A percentile compares a stretch with the other conserved stretches of the same genome.
These are phyloP conservation scores for Suillia variegata DNA, from an alignment of 2,888 invertebrate genomes.

Conservation along the genomic window DNA sequence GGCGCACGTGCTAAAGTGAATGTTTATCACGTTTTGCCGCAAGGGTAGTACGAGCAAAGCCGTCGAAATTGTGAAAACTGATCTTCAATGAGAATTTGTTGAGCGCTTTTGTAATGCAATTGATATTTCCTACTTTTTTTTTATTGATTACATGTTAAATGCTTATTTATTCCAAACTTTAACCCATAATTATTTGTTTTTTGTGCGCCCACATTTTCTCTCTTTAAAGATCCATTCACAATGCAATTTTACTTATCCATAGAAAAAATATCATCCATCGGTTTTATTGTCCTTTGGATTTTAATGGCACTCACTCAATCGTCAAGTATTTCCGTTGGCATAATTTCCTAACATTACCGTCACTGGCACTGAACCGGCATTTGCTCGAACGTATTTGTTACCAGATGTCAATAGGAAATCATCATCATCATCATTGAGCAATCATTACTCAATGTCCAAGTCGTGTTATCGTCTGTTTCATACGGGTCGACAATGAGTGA, in stretches of 20 bases:
- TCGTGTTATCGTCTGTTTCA: too few species aligned
- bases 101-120: too few species aligned
- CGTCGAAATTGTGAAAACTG: too few species aligned
- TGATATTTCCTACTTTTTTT: too few species aligned
- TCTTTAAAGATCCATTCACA: too few species aligned
- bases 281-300: conserved; percentile 3
- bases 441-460: conserved; percentile 20
- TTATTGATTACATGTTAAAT: too few species aligned
- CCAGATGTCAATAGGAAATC: conserved; percentile 1
- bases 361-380: not conserved
- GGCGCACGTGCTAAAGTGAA: conserved; percentile 16
- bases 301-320: conserved; percentile 23
- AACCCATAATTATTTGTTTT: too few species aligned
- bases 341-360: not conserved
- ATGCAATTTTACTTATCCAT: not conserved
- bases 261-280: conserved; percentile 13
- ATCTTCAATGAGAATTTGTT: too few species aligned
- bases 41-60: not conserved
- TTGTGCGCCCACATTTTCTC: too few species aligned
- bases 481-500: too few species aligned
- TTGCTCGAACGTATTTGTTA: not conserved
- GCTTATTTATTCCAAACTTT: too few species aligned
- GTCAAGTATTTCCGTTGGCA: not conserved
- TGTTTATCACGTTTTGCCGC: conserved; percentile 10
- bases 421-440: too few species aligned